Evolutionary conservation across 2,888 invertebrate species (phyloP).

Genomic region (Balanococcus diminutus): DNA sequence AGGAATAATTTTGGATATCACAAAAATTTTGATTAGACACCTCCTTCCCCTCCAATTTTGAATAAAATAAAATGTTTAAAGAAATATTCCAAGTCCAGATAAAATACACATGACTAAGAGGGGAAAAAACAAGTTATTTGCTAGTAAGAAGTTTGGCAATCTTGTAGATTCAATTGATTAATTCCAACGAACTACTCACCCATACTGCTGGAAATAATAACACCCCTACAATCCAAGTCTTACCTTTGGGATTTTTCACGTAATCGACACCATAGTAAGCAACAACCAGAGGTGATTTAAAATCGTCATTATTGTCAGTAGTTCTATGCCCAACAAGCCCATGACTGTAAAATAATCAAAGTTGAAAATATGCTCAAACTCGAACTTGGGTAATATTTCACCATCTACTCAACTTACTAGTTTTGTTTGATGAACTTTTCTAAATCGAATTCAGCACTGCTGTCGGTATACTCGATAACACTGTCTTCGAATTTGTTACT

Average conservation of each 20-base stretch:
- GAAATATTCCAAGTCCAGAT: too few relatives aligned
- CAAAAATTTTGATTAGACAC: too few relatives aligned
- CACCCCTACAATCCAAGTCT: too few relatives aligned
- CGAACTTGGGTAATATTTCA: not conserved
- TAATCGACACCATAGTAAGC: slow-evolving; percentile 96
- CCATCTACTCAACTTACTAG: slow-evolving; percentile 70
- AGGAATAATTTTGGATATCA: too few relatives aligned
- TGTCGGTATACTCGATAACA: slow-evolving; percentile 76
- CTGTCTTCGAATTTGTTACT: slow-evolving; percentile 92
- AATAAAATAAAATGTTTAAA: too few relatives aligned
- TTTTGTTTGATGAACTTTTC: slow-evolving; percentile 81
- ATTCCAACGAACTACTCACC: too few relatives aligned
- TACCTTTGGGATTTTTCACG: slow-evolving; percentile 90
- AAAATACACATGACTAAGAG: too few relatives aligned
- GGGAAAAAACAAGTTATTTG: too few relatives aligned
- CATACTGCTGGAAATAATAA: too few relatives aligned
- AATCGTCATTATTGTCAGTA: slow-evolving; percentile 82
- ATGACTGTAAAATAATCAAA: slow-evolving; percentile 67
- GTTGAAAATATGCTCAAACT: not conserved
- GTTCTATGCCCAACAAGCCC: slow-evolving; percentile 92
- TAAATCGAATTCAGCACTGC: slow-evolving; percentile 70
- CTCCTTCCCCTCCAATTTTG: too few relatives aligned
- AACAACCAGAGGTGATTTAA: slow-evolving; percentile 85
- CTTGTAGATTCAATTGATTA: too few relatives aligned
- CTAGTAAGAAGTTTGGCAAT: too few relatives aligned